Percentiles rank a stretch among this genome's conserved stretches.
Conservation (phyloP, 2,113 vertebrate genomes). For the Meriones unguiculatus region DNA sequence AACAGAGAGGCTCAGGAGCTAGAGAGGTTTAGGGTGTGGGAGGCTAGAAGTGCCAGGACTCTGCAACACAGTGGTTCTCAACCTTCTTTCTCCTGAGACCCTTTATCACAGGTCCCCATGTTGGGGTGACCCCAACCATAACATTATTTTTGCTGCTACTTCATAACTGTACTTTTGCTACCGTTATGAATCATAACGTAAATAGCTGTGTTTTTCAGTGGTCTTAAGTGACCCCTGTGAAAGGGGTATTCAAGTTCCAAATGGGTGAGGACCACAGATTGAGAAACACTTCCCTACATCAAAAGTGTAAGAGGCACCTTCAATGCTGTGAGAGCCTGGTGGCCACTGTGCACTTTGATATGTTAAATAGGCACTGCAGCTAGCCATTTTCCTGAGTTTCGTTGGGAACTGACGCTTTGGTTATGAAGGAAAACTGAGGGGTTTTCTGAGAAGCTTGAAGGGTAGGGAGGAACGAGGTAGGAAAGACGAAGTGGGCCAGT, state of each 20-base stretch:
- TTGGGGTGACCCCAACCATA: neutral
- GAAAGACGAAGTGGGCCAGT: neutral
- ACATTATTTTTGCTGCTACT: neutral
- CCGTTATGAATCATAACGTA: neutral
- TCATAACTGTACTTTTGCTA: neutral
- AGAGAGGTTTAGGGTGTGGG: neutral
- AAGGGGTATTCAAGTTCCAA: neutral
- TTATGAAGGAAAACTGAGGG: neutral
- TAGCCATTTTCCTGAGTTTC: neutral
- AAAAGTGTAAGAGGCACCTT: neutral
- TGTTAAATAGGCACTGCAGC: neutral
- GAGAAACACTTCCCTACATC: neutral
- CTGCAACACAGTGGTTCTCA: neutral
- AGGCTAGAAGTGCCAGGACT: neutral
- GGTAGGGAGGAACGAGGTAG: neutral
- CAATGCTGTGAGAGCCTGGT: neutral
- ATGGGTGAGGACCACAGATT: neutral
- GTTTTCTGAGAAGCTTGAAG: neutral
- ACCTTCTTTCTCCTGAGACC: neutral
- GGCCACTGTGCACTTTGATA: neutral
- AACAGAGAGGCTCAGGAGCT: neutral
- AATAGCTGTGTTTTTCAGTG: neutral
- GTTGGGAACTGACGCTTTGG: neutral
- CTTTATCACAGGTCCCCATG: neutral
- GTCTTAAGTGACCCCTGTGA: neutral